Evolutionary conservation across 1,140 invertebrate species (phyloP), one percentile per base, ranked within the genome.

Genomic region (Nomia melanderi): DNA sequence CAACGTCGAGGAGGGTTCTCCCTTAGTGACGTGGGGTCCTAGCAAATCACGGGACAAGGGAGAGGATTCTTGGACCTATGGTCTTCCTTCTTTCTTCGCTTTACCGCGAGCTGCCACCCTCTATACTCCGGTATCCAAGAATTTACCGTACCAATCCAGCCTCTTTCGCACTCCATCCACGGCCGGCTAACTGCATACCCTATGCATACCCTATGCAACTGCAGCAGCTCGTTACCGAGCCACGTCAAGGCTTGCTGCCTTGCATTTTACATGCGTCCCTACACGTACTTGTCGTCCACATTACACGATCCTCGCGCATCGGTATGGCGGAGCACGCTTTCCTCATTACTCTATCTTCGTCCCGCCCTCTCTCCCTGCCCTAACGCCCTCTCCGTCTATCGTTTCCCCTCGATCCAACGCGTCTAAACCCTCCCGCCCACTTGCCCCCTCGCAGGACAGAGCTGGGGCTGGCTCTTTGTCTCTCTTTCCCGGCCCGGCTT

Each of bases 201-300:
- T 82, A 77, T 83, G 75, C 79, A 75, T 82, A 79, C 71, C 79
- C 79, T 74, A 66, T 79, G 81, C 72, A 83, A 69, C 77, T 72
- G 67, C 77, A 63, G 81, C 72, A 72, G 71, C 76, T 83, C 81
- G 81, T 84, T 84, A 80, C 77, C 70, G 70, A 63, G 77, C 77
- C 81, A 84, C 82, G 67, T 84, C 82, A 77, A 81, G n/a, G 67
- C 78, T 81, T 60, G 81, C 81, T 78, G 83, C 82, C 77, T 85
- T 85, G 77, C 82, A 82, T 83, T 85, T 86, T 85, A 80, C 77
- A 87, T 85, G 85, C 81, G 84, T 75, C 75, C 57, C 81, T 81
- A 85, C 81, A 85, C 77, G 71, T 83, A 83, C 80, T 79, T 74
- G 76, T 82, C 82, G 81, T 87, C 71, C 79, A 70, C 79, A 66